A percentile compares a stretch with the other conserved stretches of the same genome.
Conservation (phyloP, 2,113 vertebrate species). For the Carassius carassius region DNA sequence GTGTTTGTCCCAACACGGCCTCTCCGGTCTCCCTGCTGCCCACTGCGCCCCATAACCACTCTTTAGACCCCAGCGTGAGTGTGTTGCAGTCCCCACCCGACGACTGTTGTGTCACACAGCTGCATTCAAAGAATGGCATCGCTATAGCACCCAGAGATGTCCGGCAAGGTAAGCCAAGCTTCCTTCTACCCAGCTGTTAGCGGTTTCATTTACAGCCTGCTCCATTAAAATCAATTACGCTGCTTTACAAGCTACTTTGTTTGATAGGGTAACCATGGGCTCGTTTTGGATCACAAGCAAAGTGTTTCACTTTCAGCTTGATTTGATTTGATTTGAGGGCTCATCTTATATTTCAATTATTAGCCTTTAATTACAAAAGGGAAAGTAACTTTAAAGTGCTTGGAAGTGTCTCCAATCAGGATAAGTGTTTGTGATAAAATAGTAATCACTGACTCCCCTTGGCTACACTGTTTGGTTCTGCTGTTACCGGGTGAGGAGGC, state of each 20-base stretch:
- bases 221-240: background rate
- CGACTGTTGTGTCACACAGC: constrained; percentile 87
- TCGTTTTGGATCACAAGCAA: constrained; percentile 7
- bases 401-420: constrained; percentile 60
- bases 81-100: constrained; percentile 73
- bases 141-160: constrained; percentile 86
- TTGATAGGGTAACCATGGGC: constrained; percentile 14
- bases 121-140: constrained; percentile 86
- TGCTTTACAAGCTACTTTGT: constrained; percentile 25
- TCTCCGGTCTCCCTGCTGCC: constrained; percentile 70
- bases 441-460: constrained; percentile 54
- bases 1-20: constrained; percentile 83
- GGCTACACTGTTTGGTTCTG: constrained; percentile 2
- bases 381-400: constrained; percentile 60
- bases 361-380: constrained; percentile 64
- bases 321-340: constrained; percentile 22
- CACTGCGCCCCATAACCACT: constrained; percentile 74
- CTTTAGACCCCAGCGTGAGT: constrained; percentile 74
- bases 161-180: constrained; percentile 82
- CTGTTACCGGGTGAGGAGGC: background rate
- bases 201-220: background rate
- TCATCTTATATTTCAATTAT: constrained; percentile 55
- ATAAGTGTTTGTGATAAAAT: constrained; percentile 64
- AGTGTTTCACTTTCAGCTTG: constrained; percentile 7
- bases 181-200: constrained; percentile 14